Evolutionary conservation across 64 coral and sea anemone species (phyloP), one percentile per base, ranked within the genome.

Genomic region (Porites australiensis): DNA sequence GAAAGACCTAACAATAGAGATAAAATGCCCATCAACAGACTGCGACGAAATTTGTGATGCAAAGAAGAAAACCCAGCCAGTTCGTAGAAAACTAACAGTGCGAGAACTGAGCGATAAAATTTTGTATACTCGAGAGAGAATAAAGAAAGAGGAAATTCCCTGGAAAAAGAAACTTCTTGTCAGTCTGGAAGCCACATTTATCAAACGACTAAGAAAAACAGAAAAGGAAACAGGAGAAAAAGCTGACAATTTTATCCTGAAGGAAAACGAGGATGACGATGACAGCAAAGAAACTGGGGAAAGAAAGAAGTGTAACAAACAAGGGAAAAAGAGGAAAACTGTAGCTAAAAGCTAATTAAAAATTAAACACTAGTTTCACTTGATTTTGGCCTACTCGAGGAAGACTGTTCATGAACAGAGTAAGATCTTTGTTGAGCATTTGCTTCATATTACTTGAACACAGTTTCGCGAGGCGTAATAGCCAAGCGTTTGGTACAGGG

Each of bases 121-220:
- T 22, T 68, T 69, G 18, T 50, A 16, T 64, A 84, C 81, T 69
- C 81, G 81, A 1, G 62, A 69, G 15, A 68, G 81, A 51, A 84
- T 84, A 20, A 21, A 84, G 9, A 48, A 84, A 22, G 81, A 84
- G 81, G 13, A 61, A 84, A 84, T 84, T 20, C 44, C 81, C 22
- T 84, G 81, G 81, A 84, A 84, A 84, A 84, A 52, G 63, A 84
- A 84, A 65, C 81, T 84, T 50, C 81, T 84, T 51, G 37, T 51
- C n/a, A 84, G 81, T 45, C 7, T 84, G 62, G 81, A 84, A 53
- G 62, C 59, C 3, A 68, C 47, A n/a, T 84, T 84, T 37, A 67
- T 68, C 14, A 84, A 68, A 43, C 64, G 63, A 16, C 45, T 84
- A 47, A 20, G 81, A 84, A 84, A 84, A 84, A 23, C 63, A 12